phyloP scores from a whole-genome alignment of 2,888 invertebrate species.

The Platycheirus albimanus region DNA sequence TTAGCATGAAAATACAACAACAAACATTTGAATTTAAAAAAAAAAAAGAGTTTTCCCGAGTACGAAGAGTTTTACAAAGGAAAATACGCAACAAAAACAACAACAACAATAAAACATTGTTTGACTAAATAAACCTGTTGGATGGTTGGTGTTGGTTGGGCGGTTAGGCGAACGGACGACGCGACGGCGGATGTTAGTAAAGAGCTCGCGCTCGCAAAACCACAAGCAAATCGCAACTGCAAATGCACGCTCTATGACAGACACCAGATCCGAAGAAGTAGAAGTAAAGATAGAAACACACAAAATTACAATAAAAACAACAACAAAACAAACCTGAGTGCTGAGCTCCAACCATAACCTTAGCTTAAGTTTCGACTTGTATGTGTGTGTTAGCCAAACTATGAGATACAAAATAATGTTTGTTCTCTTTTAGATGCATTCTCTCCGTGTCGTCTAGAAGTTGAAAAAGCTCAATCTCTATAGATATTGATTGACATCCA shows the following conservation, averaged over 20 bases:
- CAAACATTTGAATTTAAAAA: not conserved
- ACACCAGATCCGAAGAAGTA: conserved; percentile 3
- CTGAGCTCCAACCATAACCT: conserved; percentile 54
- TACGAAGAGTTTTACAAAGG: conserved; percentile 51
- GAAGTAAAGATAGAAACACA: conserved; percentile 16
- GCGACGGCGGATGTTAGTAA: conserved; percentile 21
- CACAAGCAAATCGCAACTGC: conserved; percentile 65
- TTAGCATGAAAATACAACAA: conserved; percentile 43
- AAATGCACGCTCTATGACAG: conserved; percentile 69
- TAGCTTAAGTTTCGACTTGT: conserved; percentile 31
- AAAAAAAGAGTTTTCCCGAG: conserved; percentile 60
- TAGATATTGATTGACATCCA: not conserved
- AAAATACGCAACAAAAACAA: conserved; percentile 26
- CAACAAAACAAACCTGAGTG: conserved; percentile 5
- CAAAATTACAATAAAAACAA: too few species aligned
- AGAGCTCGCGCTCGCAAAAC: conserved; percentile 57
- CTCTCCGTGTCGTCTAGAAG: conserved; percentile 18
- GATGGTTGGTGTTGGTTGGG: too few species aligned
- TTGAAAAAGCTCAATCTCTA: conserved; percentile 19
- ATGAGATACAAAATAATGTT: not conserved
- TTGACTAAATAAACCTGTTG: conserved; percentile 57
- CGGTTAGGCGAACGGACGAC: not conserved
- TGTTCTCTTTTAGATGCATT: conserved; percentile 7
- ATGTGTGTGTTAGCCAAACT: conserved; percentile 18
- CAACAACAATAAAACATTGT: conserved; percentile 41